Conservation (phyloP, 64 coral and sea anemone genomes). For the Dendronephthya gigantea region DNA sequence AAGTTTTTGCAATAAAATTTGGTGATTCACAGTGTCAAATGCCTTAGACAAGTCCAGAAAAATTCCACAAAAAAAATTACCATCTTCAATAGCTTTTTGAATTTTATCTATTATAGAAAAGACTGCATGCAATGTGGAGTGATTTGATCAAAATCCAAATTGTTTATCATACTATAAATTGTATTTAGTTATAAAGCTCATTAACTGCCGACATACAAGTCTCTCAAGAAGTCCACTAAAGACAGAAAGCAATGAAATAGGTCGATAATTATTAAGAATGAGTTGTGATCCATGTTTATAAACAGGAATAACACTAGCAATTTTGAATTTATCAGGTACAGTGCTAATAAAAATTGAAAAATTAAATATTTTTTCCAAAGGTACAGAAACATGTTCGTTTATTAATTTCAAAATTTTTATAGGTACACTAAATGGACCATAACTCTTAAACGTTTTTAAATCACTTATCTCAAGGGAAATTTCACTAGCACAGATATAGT, state of each 20-base stretch:
- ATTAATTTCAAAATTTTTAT: not conserved
- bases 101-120: not conserved
- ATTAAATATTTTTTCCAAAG: not conserved
- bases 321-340: not conserved
- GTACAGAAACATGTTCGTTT: not conserved
- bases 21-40: not conserved
- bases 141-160: not conserved
- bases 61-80: not conserved
- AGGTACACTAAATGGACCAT: too few species aligned
- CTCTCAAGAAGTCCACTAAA: not conserved
- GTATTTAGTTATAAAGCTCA: not conserved
- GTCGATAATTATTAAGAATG: not conserved
- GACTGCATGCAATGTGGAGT: not conserved
- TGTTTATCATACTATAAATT: not conserved
- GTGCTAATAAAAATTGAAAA: not conserved
- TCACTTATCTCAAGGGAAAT: too few species aligned
- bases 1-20: not conserved
- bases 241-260: not conserved
- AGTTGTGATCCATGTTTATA: not conserved
- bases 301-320: not conserved
- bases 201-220: not conserved
- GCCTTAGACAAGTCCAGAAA: constrained; percentile 5
- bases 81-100: not conserved
- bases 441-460: not conserved
- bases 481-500: too few species aligned